Base-by-base conservation (phyloP, 2,113 vertebrate species). In the Myotis yumanensis region DNA sequence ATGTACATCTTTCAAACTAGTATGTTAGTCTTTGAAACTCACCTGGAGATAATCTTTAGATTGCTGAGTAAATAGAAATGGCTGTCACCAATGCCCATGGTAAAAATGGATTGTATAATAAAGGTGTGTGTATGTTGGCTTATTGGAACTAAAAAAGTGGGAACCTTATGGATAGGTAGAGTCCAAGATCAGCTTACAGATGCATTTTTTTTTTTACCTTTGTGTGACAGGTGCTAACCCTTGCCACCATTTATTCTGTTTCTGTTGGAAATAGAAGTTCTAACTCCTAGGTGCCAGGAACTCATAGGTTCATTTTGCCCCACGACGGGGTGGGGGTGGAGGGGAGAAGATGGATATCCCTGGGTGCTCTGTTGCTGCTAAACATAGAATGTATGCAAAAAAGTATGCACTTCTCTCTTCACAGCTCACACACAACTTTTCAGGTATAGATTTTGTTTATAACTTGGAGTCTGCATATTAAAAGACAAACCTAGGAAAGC, bases 391-490 rank as follows among this genome's bases (percentile, higher is more conserved):
- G 4, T 77, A 12, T 75, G 54, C 37, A 28, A 57, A 32, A 86
- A 86, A 68, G 7, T 22, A 89, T 76, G 37, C 40, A 14, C 54
- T 79, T 76, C 22, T 32, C 11, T 68, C 57, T 77, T 62, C 28
- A 46, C 3, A 90, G 25, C 20, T 37, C 28, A 43, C 64, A 37
- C 11, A 18, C 15, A 51, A 14, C 7, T 17, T 81, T 88, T 23
- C 37, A 72, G 69, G 32, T 62, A 20, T 17, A 86, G 11, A 5
- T 94, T 93, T 91, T 90, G 37, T 94, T 88, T 77, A 17, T 93
- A 95, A 68, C 35, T 77, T 15, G 17, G 71, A 37, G 3, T 23
- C 1, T 71, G 9, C 16, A 64, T 10, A 7, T 88, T 86, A 40
- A 80, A 89, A 87, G 76, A 52, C 22, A 80, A 22, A 59, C n/a